phyloP scores from a whole-genome alignment of 1,140 invertebrate species.

The Probaryconus sp. region DNA sequence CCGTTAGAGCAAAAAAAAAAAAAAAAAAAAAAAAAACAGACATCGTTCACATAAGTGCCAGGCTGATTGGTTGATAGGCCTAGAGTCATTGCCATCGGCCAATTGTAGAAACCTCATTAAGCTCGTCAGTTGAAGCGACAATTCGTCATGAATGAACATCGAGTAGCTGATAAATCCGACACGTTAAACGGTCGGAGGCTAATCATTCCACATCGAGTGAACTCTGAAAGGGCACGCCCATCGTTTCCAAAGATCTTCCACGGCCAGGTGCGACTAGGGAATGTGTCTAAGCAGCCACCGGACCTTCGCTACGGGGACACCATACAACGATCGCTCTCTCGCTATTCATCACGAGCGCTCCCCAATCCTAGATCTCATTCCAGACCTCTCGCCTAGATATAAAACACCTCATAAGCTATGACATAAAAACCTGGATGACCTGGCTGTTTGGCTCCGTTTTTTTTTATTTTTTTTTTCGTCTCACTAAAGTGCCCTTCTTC shows the following conservation, averaged over 20 bases:
- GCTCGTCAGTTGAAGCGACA: constrained; percentile 28
- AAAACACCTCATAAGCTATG: constrained; percentile 37
- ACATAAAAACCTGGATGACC: constrained; percentile 25
- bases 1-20: constrained; percentile 36
- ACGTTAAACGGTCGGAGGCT: constrained; percentile 14
- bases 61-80: constrained; percentile 44
- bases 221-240: constrained; percentile 43
- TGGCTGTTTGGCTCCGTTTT: constrained; percentile 30
- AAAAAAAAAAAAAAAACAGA: no score
- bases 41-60: constrained; percentile 33
- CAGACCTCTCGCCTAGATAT: constrained; percentile 29
- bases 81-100: constrained; percentile 30
- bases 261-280: constrained; percentile 62
- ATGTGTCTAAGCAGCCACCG: constrained; percentile 31
- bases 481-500: constrained; percentile 15
- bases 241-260: constrained; percentile 55
- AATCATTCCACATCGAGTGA: constrained; percentile 15
- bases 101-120: constrained; percentile 46
- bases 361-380: constrained; percentile 33
- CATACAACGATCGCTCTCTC: constrained; percentile 39
- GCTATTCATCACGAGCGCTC: constrained; percentile 31
- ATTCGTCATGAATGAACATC: constrained; percentile 21
- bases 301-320: constrained; percentile 55
- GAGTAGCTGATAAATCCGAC: constrained; percentile 11
- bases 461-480: constrained; percentile 1